These are phyloP conservation scores for Apistogramma diplotaenia DNA, from an alignment of 2,113 vertebrate genomes.

Conservation along the genomic window DNA sequence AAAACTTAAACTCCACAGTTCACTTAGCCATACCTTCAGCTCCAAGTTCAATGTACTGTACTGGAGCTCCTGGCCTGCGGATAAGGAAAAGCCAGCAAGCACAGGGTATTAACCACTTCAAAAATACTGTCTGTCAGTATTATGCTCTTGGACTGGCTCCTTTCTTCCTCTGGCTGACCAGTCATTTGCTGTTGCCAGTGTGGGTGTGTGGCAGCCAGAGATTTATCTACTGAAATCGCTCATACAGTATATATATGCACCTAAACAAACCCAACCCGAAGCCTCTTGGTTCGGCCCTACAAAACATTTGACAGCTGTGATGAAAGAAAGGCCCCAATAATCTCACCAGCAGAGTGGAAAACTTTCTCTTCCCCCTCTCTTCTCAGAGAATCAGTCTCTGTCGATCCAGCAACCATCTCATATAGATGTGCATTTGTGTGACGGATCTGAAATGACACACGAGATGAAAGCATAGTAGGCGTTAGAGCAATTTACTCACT, in stretches of 20 bases:
- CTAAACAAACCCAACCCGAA: conserved; percentile 28
- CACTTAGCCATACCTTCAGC: background rate
- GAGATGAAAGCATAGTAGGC: background rate
- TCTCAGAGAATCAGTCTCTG: conserved; percentile 5
- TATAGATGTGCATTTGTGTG: conserved; percentile 16
- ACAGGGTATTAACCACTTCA: conserved; percentile 44
- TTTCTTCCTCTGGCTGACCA: conserved; percentile 33
- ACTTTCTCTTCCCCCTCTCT: background rate
- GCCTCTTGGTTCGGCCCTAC: conserved; percentile 20
- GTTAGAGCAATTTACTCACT: background rate
- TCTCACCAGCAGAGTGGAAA: conserved; percentile 47
- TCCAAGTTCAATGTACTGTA: background rate
- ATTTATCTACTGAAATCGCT: conserved; percentile 51
- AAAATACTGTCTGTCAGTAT: conserved; percentile 22
- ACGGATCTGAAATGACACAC: conserved; percentile 19
- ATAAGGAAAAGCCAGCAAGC: background rate
- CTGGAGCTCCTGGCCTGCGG: background rate
- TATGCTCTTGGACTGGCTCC: conserved; percentile 7
- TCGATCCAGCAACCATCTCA: background rate
- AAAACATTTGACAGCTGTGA: conserved; percentile 48
- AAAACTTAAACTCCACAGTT: background rate
- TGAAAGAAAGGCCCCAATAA: conserved; percentile 23
- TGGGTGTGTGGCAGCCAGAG: conserved; percentile 16
- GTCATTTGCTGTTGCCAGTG: conserved; percentile 8
- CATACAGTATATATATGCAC: conserved; percentile 42